Evolutionary conservation across 2,888 invertebrate genomes (phyloP).

Genomic region (Orgyia antiqua): DNA sequence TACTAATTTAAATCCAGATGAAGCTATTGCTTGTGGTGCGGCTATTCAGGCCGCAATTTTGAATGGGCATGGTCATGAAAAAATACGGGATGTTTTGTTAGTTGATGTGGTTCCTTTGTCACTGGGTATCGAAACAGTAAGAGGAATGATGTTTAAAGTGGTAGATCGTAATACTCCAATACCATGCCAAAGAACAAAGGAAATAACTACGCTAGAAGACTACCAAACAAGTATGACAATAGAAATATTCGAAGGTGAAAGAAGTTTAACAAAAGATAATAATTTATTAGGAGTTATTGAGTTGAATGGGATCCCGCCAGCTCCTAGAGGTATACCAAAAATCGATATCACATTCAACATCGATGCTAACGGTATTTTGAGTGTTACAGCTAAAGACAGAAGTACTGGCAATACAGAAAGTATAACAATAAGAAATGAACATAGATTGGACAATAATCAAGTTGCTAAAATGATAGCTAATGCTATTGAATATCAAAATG

Average conservation of each 20-base stretch:
- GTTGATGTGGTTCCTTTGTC: slow-evolving; percentile 57
- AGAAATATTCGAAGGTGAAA: slow-evolving; percentile 59
- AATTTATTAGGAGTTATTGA: slow-evolving; percentile 52
- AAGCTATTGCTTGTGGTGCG: slow-evolving; percentile 57
- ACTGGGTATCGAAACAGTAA: slow-evolving; percentile 51
- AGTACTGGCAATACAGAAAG: slow-evolving; percentile 42
- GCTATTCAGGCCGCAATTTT: slow-evolving; percentile 57
- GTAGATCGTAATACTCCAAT: slow-evolving; percentile 53
- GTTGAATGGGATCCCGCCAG: slow-evolving; percentile 49
- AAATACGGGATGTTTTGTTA: slow-evolving; percentile 37
- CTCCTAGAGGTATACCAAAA: slow-evolving; percentile 49
- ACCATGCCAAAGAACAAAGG: slow-evolving; percentile 50
- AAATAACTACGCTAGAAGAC: slow-evolving; percentile 53
- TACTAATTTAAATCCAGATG: slow-evolving; percentile 52
- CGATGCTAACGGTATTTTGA: slow-evolving; percentile 48
- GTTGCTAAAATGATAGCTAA: slow-evolving; percentile 49
- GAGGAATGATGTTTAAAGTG: slow-evolving; percentile 55
- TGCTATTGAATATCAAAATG: slow-evolving; percentile 39
- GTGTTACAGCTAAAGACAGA: slow-evolving; percentile 47
- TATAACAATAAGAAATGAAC: slow-evolving; percentile 40
- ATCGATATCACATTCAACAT: slow-evolving; percentile 54
- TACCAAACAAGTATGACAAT: slow-evolving; percentile 55
- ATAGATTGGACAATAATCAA: slow-evolving; percentile 41
- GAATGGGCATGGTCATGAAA: slow-evolving; percentile 34
- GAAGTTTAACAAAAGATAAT: slow-evolving; percentile 52